Evolutionary conservation across 2,113 vertebrate genomes (phyloP).

Genomic region (Toxotes chatareus): DNA sequence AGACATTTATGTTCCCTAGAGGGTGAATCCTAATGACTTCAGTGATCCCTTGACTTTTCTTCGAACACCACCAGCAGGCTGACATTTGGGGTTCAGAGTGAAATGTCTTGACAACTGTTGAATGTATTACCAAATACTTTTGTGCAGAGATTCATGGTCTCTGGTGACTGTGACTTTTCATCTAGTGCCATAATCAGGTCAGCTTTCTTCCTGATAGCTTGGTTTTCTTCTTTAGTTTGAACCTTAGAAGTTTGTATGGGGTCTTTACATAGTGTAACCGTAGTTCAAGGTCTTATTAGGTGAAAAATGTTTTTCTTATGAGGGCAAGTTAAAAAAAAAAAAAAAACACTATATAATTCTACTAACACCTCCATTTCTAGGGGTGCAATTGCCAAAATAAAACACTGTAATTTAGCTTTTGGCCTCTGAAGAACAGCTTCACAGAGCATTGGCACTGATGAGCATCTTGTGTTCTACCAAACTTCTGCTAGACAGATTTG

Average conservation of each 20-base stretch:
- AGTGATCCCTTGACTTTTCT: constrained; percentile 6
- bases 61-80: not conserved
- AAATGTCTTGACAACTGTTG: not conserved
- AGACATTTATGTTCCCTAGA: not conserved
- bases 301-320: not conserved
- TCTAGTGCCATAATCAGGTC: not conserved
- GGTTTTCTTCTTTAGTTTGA: too few relatives aligned
- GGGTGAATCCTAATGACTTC: not conserved
- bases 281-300: not conserved
- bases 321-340: not conserved
- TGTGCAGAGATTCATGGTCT: not conserved
- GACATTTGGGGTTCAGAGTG: not conserved
- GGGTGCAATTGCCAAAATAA: not conserved
- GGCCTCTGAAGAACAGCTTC: constrained; percentile 5
- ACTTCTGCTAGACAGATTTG: constrained; percentile 3
- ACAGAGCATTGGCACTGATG: constrained; percentile 7
- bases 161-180: not conserved
- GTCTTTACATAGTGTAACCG: not conserved
- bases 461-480: constrained; percentile 4
- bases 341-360: too few relatives aligned
- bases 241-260: not conserved
- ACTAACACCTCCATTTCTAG: not conserved
- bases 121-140: not conserved
- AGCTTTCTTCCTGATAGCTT: not conserved
- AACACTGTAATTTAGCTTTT: not conserved